Conservation (phyloP, 2,888 invertebrate species). For the Capitulum mitella region DNA sequence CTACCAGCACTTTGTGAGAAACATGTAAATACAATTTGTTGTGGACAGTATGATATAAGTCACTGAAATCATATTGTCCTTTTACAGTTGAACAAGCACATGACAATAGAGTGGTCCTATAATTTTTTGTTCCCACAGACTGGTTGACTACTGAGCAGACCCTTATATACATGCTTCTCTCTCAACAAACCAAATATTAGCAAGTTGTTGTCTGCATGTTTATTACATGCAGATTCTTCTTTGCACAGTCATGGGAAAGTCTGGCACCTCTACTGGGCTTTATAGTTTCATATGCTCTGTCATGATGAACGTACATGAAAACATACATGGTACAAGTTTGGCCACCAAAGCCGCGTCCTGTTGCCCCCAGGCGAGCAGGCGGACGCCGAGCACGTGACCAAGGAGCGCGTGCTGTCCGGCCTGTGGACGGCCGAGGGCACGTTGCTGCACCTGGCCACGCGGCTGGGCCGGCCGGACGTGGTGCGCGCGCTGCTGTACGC, state of each 20-base stretch:
- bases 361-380: slow-evolving; percentile 37
- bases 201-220: too few relatives aligned
- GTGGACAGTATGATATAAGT: too few relatives aligned
- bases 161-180: too few relatives aligned
- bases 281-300: too few relatives aligned
- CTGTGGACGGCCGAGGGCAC: slow-evolving; percentile 50
- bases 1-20: too few relatives aligned
- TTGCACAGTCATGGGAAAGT: not conserved
- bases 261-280: not conserved
- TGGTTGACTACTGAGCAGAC: too few relatives aligned
- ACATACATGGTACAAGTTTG: slow-evolving; percentile 9
- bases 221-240: not conserved
- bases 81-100: too few relatives aligned
- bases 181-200: too few relatives aligned
- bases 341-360: not conserved
- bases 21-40: too few relatives aligned
- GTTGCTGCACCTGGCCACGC: slow-evolving; percentile 51
- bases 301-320: not conserved
- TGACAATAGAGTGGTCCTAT: too few relatives aligned
- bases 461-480: slow-evolving; percentile 52
- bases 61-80: too few relatives aligned
- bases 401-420: slow-evolving; percentile 48
- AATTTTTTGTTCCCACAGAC: too few relatives aligned
- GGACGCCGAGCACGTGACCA: slow-evolving; percentile 43
- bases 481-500: slow-evolving; percentile 53